Evolutionary conservation across 2,113 vertebrate species (phyloP).

Genomic region (Apteryx mantelli): DNA sequence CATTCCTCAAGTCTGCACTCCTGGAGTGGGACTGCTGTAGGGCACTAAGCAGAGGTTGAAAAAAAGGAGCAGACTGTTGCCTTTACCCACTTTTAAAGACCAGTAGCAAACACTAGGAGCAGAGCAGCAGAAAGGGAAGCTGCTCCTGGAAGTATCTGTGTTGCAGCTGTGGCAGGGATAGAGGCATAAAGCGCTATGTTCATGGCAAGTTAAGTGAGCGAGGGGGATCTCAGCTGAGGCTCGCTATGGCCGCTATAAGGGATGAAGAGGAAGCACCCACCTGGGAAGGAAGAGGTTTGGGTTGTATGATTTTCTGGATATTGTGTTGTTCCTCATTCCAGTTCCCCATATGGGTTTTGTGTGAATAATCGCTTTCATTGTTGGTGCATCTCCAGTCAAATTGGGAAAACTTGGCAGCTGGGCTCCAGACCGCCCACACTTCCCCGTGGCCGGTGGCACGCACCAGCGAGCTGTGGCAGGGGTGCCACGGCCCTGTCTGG

Average conservation of each 20-base stretch:
- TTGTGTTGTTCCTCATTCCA: conserved; percentile 78
- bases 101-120: neutral
- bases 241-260: neutral
- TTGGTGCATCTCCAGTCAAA: conserved; percentile 79
- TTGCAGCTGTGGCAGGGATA: neutral
- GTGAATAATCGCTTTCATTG: conserved; percentile 72
- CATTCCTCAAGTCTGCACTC: neutral
- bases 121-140: neutral
- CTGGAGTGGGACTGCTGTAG: neutral
- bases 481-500: neutral
- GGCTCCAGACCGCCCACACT: conserved; percentile 70
- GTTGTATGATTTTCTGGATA: conserved; percentile 39
- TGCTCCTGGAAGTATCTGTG: neutral
- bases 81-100: neutral
- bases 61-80: neutral
- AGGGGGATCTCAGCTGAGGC: neutral
- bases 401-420: conserved; percentile 70
- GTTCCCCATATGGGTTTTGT: conserved; percentile 74
- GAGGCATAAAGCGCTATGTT: neutral
- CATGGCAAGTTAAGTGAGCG: neutral
- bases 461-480: no score
- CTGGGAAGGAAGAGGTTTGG: conserved; percentile 76
- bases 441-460: conserved; percentile 73
- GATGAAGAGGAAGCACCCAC: conserved; percentile 8
- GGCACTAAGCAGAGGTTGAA: neutral